These are phyloP conservation scores for Lycophotia porphyrea DNA, from an alignment of 2,888 invertebrate genomes.

Conservation along the genomic window DNA sequence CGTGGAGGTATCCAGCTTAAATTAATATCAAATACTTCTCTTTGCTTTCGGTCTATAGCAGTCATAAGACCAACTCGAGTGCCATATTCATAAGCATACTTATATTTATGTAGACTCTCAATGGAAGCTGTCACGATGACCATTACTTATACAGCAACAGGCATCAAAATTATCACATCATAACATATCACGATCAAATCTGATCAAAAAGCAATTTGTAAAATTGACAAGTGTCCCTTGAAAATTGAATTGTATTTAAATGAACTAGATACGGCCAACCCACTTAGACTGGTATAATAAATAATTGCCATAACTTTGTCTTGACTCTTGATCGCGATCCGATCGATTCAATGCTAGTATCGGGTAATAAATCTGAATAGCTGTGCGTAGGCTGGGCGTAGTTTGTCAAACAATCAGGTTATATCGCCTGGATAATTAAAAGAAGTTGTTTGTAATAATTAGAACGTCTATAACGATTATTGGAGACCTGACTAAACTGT, in stretches of 20 bases:
- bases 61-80: not conserved
- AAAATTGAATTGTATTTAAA: constrained; percentile 57
- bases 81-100: not conserved
- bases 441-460: constrained; percentile 38
- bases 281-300: constrained; percentile 52
- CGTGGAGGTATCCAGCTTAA: no score
- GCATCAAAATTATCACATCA: constrained; percentile 30
- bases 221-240: constrained; percentile 49
- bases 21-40: no score
- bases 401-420: constrained; percentile 69
- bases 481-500: not conserved
- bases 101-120: not conserved
- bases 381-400: constrained; percentile 55
- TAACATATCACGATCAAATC: constrained; percentile 18
- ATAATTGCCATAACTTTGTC: constrained; percentile 55
- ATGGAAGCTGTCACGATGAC: not conserved
- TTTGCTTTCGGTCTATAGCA: no score
- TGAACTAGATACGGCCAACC: constrained; percentile 45
- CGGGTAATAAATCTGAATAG: constrained; percentile 72
- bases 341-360: constrained; percentile 59
- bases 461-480: constrained; percentile 2
- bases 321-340: constrained; percentile 48
- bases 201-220: constrained; percentile 51
- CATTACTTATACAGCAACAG: constrained; percentile 8
- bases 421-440: constrained; percentile 58